Evolutionary conservation across 2,797 vertebrate species (phyloP), one percentile per base, ranked within the genome.

Genomic region (Zalophus californianus): DNA sequence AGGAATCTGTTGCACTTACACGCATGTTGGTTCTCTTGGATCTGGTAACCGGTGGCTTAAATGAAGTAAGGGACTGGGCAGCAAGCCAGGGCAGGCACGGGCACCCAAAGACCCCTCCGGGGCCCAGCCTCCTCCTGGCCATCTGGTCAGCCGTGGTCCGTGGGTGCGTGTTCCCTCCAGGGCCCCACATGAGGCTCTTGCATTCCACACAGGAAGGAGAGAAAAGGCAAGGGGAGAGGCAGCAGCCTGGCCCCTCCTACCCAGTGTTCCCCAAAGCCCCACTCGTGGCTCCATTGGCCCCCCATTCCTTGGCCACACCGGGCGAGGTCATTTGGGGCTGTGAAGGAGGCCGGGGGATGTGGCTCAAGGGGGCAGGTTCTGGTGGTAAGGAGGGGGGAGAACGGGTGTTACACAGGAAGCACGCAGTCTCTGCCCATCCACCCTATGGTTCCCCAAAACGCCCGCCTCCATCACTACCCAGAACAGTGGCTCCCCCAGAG

Each of bases 131-230:
- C n/a, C 72, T 23, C 1, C 58, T 0, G 4, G 14, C 44, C 23
- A 7, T 14, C 66, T 29, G 41, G 35, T 83, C 88, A n/a, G 4
- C 70, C 18, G 0, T 25, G 0, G 0, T 2, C 35, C 13, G 0
- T 1, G 7, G 32, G 7, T 14, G 10, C 7, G 21, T 0, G 3
- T 60, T 5, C 14, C 18, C 23, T n/a, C 56, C 5, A 0, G 4
- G 18, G 14, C 20, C 73, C 32, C 7, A 1, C 38, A 10, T 9
- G 38, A 77, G 6, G 23, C 44, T 13, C 5, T 4, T 35, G 70
- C 20, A 0, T 38, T 38, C 62, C 29, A 15, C 25, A 1, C 21
- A 5, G 35, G 27, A 23, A 41, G 52, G 25, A 41, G 20, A 25
- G 14, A 15, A 7, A 0, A 29, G 27, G n/a, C 12, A 11, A 64